Base-by-base conservation (phyloP, 2,113 vertebrate genomes). In the Pontoporia blainvillei region DNA sequence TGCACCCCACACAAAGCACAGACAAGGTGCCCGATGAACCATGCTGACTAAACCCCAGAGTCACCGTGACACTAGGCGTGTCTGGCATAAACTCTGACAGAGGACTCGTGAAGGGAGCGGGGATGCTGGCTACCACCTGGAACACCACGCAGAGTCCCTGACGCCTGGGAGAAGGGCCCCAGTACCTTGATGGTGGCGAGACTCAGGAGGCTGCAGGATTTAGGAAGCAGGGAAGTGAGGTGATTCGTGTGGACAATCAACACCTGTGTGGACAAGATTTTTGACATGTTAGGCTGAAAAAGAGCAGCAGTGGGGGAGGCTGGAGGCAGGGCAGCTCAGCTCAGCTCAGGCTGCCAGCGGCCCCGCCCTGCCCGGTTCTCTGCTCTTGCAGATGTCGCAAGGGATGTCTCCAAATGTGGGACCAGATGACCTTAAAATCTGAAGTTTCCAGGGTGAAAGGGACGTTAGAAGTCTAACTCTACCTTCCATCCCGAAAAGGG, bases 241-340 rank as follows among this genome's bases (percentile, higher is more conserved):
- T 98, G 98, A 95, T 99, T 99, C 1, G 98, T 99, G 78, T 99
- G 99, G 84, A 99, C 98, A 93, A 99, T 99, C 95, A 99, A 97
- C 73, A 99, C 99, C 99, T 99, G 89, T 79, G 41, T 96, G 84
- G 90, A 95, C 81, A 94, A 93, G 79, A 8, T 0, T 2, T 25
- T 84, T 8, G 8, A 49, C 3, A 17, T 0, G 61, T 49, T 25
- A 71, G 76, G 49, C 2, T 20, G 17, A 46, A 15, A 17, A 46
- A 15, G 71, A 34, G 29, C 46, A 41, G 29, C 9, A 13, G 36
- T 21, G 27, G 17, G 23, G 59, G 11, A 9, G 59, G 71, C n/a
- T 25, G 29, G 21, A 27, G 57, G 59, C 0, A 1, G 34, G 49
- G 79, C 4, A 12, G 36, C 12, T 41, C 2, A 4, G 36, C 23